Conservation (phyloP, 2,113 vertebrate species). For the Sula dactylatra region DNA sequence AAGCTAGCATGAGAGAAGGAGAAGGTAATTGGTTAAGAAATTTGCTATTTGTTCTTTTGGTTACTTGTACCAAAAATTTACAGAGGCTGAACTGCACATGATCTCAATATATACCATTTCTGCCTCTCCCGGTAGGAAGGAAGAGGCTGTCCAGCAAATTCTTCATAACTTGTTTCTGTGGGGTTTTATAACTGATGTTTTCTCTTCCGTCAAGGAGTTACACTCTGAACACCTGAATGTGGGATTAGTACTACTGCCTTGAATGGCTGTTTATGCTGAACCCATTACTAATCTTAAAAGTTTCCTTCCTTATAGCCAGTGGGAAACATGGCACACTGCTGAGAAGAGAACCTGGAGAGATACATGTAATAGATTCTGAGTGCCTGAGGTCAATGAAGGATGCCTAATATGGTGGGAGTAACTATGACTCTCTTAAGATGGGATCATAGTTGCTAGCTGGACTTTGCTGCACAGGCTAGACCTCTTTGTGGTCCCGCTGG, state of each 20-base stretch:
- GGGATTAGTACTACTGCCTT: background rate
- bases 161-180: background rate
- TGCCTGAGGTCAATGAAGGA: background rate
- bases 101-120: background rate
- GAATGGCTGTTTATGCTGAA: background rate
- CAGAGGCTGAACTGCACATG: background rate
- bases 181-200: background rate
- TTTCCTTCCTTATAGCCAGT: background rate
- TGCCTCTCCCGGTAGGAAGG: background rate
- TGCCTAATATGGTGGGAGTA: background rate
- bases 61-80: background rate
- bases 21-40: too few relatives aligned
- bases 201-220: background rate
- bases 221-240: background rate
- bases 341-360: background rate
- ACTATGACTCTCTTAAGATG: background rate
- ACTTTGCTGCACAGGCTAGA: background rate
- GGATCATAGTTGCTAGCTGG: background rate
- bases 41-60: background rate
- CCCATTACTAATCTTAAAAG: background rate
- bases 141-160: background rate
- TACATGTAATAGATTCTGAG: background rate
- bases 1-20: background rate
- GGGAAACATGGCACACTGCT: background rate
- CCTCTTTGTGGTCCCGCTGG: background rate